Conservation (phyloP, 1,140 invertebrate genomes). For the Caenorhabditis latens region DNA sequence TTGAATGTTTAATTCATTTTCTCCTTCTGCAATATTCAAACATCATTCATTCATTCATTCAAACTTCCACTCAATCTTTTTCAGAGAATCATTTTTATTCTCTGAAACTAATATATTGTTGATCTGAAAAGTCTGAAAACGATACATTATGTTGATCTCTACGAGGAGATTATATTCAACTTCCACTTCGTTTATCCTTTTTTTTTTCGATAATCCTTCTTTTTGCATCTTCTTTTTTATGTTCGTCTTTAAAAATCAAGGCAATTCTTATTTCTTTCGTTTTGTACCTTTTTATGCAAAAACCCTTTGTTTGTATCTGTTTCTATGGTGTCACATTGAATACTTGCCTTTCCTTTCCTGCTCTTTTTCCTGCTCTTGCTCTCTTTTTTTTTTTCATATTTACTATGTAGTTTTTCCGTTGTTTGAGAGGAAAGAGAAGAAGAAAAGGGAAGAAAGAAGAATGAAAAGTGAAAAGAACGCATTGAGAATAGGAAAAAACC, state of each 20-base stretch:
- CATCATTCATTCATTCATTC: neutral
- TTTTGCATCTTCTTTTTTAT: neutral
- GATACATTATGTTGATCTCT: no score
- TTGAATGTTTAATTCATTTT: neutral
- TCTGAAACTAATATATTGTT: neutral
- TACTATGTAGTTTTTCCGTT: neutral
- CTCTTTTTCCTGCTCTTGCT: neutral
- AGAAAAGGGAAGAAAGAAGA: conserved; percentile 12
- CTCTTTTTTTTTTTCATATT: neutral
- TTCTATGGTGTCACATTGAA: conserved; percentile 37
- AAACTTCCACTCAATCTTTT: neutral
- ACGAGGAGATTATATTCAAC: no score
- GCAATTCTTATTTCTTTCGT: neutral
- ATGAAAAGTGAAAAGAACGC: conserved; percentile 8
- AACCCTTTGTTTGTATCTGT: neutral
- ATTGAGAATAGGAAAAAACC: neutral
- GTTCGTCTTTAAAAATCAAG: neutral
- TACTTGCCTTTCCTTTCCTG: neutral
- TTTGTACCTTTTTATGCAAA: neutral
- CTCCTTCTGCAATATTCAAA: conserved; percentile 2
- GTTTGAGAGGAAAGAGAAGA: neutral
- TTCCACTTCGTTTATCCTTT: neutral
- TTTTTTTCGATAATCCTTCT: neutral
- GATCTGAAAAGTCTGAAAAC: neutral
- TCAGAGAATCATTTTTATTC: neutral